phyloP scores from a whole-genome alignment of 1,140 invertebrate species.

The Drosophila hydei region DNA sequence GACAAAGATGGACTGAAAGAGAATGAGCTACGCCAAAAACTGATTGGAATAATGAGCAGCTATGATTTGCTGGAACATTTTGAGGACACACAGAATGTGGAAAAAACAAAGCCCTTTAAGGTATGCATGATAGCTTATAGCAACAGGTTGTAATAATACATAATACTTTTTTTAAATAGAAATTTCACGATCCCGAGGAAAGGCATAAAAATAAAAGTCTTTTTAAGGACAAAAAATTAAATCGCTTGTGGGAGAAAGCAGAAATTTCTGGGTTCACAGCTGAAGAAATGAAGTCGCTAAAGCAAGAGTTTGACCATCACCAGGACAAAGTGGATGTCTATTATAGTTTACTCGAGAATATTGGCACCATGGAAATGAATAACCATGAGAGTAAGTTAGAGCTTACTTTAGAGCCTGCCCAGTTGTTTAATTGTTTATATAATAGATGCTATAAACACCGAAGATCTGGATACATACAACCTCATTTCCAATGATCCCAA shows the following conservation, averaged over 20 bases:
- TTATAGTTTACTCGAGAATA: slow-evolving; percentile 90
- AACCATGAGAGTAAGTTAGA: slow-evolving; percentile 87
- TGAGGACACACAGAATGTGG: slow-evolving; percentile 87
- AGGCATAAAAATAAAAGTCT: slow-evolving; percentile 89
- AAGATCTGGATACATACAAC: slow-evolving; percentile 87
- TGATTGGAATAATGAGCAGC: slow-evolving; percentile 91
- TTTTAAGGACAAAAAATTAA: slow-evolving; percentile 95
- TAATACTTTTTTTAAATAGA: slow-evolving; percentile 56
- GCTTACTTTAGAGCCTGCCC: neutral
- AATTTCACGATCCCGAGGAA: slow-evolving; percentile 86
- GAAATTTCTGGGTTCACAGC: slow-evolving; percentile 92
- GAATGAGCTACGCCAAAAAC: slow-evolving; percentile 91
- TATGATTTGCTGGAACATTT: slow-evolving; percentile 93
- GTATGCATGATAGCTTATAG: slow-evolving; percentile 64
- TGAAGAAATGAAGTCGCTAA: slow-evolving; percentile 92
- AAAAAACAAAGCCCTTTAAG: slow-evolving; percentile 86
- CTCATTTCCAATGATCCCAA: slow-evolving; percentile 83
- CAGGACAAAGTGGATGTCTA: slow-evolving; percentile 97
- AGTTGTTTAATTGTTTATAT: neutral
- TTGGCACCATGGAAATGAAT: slow-evolving; percentile 85
- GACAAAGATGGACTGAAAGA: slow-evolving; percentile 95
- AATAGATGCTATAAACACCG: slow-evolving; percentile 87
- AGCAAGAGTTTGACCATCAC: slow-evolving; percentile 95
- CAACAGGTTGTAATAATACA: neutral
- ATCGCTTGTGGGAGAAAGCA: slow-evolving; percentile 95